Base-by-base conservation (phyloP, 2,797 vertebrate species). In the Astyanax mexicanus region DNA sequence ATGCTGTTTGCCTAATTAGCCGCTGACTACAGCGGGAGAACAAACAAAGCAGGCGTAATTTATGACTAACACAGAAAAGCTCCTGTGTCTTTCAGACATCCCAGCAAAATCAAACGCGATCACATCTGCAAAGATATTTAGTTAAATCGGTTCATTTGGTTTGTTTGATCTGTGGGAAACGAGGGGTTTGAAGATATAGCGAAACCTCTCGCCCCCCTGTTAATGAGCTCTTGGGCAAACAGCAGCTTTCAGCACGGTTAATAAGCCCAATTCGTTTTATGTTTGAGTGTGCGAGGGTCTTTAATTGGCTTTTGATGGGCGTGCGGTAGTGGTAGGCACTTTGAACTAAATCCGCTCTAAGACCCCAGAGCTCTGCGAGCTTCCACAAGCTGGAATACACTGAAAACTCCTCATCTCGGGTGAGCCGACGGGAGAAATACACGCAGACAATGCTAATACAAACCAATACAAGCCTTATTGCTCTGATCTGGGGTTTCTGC, bases 131-230 rank as follows among this genome's bases (percentile, higher is more conserved):
- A 13, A 57, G 54, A 57, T 27, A 13, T 54, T 25, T n/a, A 54
- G 27, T 57, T 57, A 13, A 57, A 15, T 57, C 11, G 25, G 8
- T 15, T 57, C 54, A 11, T 32, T 57, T 13, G 25, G 12, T 29
- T 29, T 57, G 54, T 32, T 57, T 57, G 54, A 57, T 57, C 27
- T 57, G 54, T 17, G 13, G 54, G 23, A 17, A 57, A 57, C 25
- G 13, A 57, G 15, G 27, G 54, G 6, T 57, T 17, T 57, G 27
- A 32, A 17, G 54, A 29, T 12, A 57, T 6, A 17, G 8, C 57
- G 25, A 27, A 57, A 32, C 23, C 8, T 27, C 52, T 29, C 52
- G 12, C 7, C 25, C 27, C 54, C 54, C 13, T 12, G 1, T 15
- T 27, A 57, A 25, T 57, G 13, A 29, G 54, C 54, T 57, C 54